Conservation (phyloP, 2,888 invertebrate species). For the Nipponacmea schrenckii region DNA sequence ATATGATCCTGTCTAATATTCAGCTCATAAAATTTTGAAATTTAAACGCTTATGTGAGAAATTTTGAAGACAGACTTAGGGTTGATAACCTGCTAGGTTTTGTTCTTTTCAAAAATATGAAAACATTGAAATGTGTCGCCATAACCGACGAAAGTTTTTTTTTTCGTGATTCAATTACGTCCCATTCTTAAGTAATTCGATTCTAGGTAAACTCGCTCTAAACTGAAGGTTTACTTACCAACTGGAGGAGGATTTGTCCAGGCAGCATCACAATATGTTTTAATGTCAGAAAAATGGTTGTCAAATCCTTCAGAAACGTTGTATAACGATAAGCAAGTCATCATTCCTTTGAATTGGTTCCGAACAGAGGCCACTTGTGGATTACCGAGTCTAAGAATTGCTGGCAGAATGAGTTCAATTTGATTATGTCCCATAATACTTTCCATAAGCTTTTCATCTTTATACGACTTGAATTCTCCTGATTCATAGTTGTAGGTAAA, state of each 20-base stretch:
- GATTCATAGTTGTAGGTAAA: not conserved
- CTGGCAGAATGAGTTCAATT: not conserved
- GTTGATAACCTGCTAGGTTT: too few relatives aligned
- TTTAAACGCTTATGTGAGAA: too few relatives aligned
- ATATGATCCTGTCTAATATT: too few relatives aligned
- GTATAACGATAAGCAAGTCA: not conserved
- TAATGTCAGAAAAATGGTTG: not conserved
- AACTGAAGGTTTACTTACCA: not conserved
- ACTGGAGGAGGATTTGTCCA: not conserved
- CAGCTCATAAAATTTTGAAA: too few relatives aligned
- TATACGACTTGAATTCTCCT: not conserved
- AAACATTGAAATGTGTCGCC: too few relatives aligned
- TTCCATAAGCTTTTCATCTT: not conserved
- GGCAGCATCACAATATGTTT: not conserved
- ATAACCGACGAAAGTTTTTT: too few relatives aligned
- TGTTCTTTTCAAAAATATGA: too few relatives aligned
- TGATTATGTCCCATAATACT: not conserved
- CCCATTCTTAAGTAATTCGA: too few relatives aligned
- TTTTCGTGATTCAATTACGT: too few relatives aligned
- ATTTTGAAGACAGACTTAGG: too few relatives aligned
- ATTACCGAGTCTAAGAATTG: not conserved
- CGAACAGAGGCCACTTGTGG: not conserved
- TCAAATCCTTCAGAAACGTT: not conserved
- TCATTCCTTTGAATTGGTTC: not conserved
- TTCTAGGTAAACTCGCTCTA: too few relatives aligned